Evolutionary conservation across 2,797 vertebrate genomes (phyloP).

Genomic region (Prionace glauca): DNA sequence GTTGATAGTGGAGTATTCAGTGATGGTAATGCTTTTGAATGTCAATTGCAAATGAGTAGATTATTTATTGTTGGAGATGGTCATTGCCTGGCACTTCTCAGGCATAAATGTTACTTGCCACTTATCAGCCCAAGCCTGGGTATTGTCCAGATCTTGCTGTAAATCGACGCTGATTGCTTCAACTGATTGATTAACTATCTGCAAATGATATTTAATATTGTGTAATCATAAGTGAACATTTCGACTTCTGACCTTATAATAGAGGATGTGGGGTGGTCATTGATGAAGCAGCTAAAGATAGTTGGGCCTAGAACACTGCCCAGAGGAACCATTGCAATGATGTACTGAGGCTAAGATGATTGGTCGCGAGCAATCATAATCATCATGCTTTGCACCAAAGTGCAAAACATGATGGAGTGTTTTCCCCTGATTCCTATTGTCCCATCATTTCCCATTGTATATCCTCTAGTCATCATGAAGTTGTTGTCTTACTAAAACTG

Average conservation of each 20-base stretch:
- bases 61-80: neutral
- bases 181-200: neutral
- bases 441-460: neutral
- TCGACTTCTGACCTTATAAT: neutral
- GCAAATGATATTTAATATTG: neutral
- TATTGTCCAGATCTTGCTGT: neutral
- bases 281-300: no score
- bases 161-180: neutral
- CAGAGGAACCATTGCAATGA: no score
- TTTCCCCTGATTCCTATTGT: no score
- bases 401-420: no score
- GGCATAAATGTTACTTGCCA: neutral
- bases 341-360: no score
- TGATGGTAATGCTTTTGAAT: neutral
- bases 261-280: neutral
- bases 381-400: no score
- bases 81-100: neutral
- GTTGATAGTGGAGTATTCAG: no score
- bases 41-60: neutral
- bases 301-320: no score
- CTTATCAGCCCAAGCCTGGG: neutral
- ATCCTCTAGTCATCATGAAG: neutral
- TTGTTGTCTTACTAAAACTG: neutral
- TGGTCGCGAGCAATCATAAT: no score
- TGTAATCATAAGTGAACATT: neutral